Base-by-base conservation (phyloP, 2,888 invertebrate species). In the Margaritifera margaritifera region DNA sequence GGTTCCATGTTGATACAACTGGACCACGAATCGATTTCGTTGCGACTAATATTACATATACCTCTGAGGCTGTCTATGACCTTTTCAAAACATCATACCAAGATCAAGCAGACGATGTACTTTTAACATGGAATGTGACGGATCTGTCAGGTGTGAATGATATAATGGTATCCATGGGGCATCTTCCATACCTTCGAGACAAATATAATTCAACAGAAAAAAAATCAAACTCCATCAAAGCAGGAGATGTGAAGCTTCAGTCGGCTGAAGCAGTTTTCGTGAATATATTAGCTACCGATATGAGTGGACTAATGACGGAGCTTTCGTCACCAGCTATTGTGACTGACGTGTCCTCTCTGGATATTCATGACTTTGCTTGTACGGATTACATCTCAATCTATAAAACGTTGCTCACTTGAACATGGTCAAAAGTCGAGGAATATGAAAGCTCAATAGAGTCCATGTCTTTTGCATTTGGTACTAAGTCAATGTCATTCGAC, bases 1-100 rank as follows among this genome's bases (percentile, higher is more conserved):
- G 84, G n/a, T 73, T 82, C 52, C 77, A 70, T 3, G 55, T 81
- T 2, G 83, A 83, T 57, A 72, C 75, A 27, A 71, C 60, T 3
- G 62, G 66, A 18, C 83, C 83, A n/a, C 53, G 52, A 3, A 64
- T 80, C 27, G 42, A 52, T 20, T 72, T 69, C 31, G 56, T 71
- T 8, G 66, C 60, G 24, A 58, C 64, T 19, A 56, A 56, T 20
- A 55, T 52, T 11, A 69, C 65, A 24, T 74, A 75, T 31, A 70
- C 71, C 2, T 50, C 54, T 15, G 62, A 63, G 5, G 25, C 59
- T 22, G 56, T 57, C 5, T 60, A 63, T 50, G 52, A 67, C 27
- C 65, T 59, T 3, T 71, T 76, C 15, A 66, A 42, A 42, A 42
- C 42, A 15, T 42, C 68, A 15, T 80, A 75, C 51, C 79, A 78